These are phyloP conservation scores for Willisornis vidua DNA, from an alignment of 2,113 vertebrate species.

Conservation along the genomic window DNA sequence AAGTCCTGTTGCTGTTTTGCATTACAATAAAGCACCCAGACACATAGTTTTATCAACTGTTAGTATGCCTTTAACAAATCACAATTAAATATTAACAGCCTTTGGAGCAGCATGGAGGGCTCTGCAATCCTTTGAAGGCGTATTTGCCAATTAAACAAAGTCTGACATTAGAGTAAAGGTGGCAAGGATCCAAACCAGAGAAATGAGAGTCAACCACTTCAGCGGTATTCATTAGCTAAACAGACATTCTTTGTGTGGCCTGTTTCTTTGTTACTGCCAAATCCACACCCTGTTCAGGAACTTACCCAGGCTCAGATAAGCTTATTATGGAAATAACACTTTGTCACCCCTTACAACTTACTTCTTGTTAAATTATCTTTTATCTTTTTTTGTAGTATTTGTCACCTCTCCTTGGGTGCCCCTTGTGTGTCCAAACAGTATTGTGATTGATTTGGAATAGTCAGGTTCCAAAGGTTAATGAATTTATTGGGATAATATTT, in stretches of 20 bases:
- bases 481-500: neutral
- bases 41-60: constrained; percentile 70
- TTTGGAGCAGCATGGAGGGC: constrained; percentile 65
- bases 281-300: constrained; percentile 83
- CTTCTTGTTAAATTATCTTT: constrained; percentile 84
- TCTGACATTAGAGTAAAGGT: constrained; percentile 80
- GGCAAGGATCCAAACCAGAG: constrained; percentile 85
- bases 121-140: constrained; percentile 77
- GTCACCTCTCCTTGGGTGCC: constrained; percentile 74
- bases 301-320: constrained; percentile 78
- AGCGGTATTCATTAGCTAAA: constrained; percentile 80
- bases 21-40: constrained; percentile 72
- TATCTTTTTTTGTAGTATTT: constrained; percentile 80
- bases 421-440: constrained; percentile 35
- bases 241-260: constrained; percentile 82
- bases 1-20: constrained; percentile 56
- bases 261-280: constrained; percentile 80
- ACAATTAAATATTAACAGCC: constrained; percentile 83
- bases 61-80: constrained; percentile 77
- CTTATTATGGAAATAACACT: constrained; percentile 85
- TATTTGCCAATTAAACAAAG: constrained; percentile 84
- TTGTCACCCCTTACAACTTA: constrained; percentile 79
- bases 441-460: constrained; percentile 39
- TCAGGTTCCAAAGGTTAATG: neutral
- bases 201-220: constrained; percentile 81